phyloP scores from a whole-genome alignment of 2,113 vertebrate species.

The Polypterus bichir region DNA sequence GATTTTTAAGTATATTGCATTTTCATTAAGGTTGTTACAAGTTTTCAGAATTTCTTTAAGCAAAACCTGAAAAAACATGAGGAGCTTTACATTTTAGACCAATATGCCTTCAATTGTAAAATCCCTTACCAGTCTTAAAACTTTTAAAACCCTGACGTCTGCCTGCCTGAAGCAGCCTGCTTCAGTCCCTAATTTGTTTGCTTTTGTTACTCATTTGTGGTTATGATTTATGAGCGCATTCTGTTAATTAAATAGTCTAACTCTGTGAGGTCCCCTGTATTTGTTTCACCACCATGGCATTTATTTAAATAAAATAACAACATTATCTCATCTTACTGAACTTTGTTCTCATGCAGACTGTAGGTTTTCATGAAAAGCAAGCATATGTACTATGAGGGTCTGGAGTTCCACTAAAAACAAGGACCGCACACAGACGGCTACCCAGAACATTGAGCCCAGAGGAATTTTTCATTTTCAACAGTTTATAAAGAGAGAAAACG shows the following conservation, averaged over 20 bases:
- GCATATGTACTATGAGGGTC: too few species aligned
- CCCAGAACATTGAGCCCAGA: too few species aligned
- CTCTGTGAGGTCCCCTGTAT: conserved; percentile 52
- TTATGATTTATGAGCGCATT: conserved; percentile 37
- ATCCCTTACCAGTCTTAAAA: conserved; percentile 50
- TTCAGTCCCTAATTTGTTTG: conserved; percentile 55
- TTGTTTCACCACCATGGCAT: conserved; percentile 40
- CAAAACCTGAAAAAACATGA: too few species aligned
- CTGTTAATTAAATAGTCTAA: conserved; percentile 35
- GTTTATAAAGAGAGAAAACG: too few species aligned
- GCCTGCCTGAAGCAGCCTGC: conserved; percentile 45
- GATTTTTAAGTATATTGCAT: too few species aligned
- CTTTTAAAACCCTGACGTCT: conserved; percentile 53
- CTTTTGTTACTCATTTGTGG: conserved; percentile 60
- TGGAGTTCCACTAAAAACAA: too few species aligned
- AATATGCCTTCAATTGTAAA: conserved; percentile 32
- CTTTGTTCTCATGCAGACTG: too few species aligned
- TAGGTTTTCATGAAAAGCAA: too few species aligned
- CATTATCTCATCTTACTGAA: conserved; percentile 20
- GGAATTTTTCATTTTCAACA: too few species aligned
- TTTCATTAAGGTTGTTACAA: too few species aligned
- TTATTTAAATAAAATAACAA: not conserved
- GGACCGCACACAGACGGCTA: too few species aligned
- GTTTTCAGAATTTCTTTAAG: too few species aligned
- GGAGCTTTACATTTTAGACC: not conserved